Base-by-base conservation (phyloP, 2,797 vertebrate species). In the Tenualosa thibaudeaui region DNA sequence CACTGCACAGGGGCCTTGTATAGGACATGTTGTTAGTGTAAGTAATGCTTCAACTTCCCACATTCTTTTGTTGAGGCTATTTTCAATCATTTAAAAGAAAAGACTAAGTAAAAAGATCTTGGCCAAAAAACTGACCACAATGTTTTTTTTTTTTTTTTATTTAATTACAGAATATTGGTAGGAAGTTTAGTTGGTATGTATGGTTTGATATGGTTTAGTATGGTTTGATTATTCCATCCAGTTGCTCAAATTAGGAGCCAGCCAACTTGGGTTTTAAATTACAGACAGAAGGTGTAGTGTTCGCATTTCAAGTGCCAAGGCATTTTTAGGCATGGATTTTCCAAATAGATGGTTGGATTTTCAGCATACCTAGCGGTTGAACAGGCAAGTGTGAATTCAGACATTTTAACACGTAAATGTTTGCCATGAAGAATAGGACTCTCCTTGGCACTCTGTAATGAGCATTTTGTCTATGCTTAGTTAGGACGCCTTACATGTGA, bases 301-400 rank as follows among this genome's bases (percentile, higher is more conserved):
- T 78, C 71, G 8, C 71, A 22, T 17, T 22, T 7, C 13, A 75
- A 17, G 37, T 78, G 71, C 37, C 71, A 46, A 78, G 22, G 37
- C 71, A 78, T 78, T 78, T 78, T 78, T 78, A 78, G 71, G 40
- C 71, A 3, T 78, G 71, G 71, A 78, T 78, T 46, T 78, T 40
- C 71, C 22, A 46, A 46, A 78, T 37, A 40, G 71, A 78, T 46
- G 40, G 71, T 22, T 46, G 71, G 19, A 78, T 78, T 46, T 40
- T 78, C 2, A 46, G 71, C 68, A 78, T 78, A 75, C 26, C 31
- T 8, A 9, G 17, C 40, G 71, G 71, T 78, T 78, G 71, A 46
- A 46, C 71, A 6, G 17, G 40, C 71, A 78, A 78, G 71, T 78
- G 71, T 78, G 71, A 78, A 78, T 46, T 46, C 71, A 78, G 71